Conservation (phyloP, 2,113 vertebrate species). For the Amblyopsis rosae region DNA sequence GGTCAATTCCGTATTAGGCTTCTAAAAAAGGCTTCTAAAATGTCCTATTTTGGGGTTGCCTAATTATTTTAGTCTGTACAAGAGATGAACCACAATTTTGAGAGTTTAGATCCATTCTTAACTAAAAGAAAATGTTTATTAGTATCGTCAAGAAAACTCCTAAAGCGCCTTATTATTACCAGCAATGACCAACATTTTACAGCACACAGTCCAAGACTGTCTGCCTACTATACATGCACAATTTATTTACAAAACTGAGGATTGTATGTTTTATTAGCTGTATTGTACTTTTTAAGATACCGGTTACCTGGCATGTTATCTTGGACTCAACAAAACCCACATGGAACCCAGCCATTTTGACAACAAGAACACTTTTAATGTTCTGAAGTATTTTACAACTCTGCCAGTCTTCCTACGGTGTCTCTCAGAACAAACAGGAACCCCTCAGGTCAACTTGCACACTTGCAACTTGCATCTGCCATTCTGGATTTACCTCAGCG, state of each 20-base stretch:
- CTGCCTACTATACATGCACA: constrained; percentile 27
- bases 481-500: constrained; percentile 61
- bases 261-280: constrained; percentile 17
- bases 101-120: constrained; percentile 12
- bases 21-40: not conserved
- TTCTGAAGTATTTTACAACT: constrained; percentile 41
- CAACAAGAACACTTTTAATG: constrained; percentile 40
- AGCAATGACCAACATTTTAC: constrained; percentile 43
- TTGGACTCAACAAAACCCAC: not conserved
- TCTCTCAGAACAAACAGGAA: constrained; percentile 74
- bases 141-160: constrained; percentile 11
- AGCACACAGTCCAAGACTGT: constrained; percentile 20
- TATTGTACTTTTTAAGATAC: constrained; percentile 31
- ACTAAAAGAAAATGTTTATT: not conserved
- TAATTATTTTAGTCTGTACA: constrained; percentile 7
- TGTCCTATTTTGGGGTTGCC: not conserved
- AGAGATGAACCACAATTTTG: constrained; percentile 1
- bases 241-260: constrained; percentile 33
- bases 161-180: constrained; percentile 66
- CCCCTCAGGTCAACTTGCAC: constrained; percentile 83
- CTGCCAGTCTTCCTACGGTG: constrained; percentile 76
- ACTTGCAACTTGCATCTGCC: constrained; percentile 43
- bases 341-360: constrained; percentile 31
- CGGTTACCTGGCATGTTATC: too few species aligned
- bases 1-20: constrained; percentile 3